Evolutionary conservation across 2,888 invertebrate genomes (phyloP), one percentile per base, ranked within the genome.

Genomic region (Eupsilia transversa): DNA sequence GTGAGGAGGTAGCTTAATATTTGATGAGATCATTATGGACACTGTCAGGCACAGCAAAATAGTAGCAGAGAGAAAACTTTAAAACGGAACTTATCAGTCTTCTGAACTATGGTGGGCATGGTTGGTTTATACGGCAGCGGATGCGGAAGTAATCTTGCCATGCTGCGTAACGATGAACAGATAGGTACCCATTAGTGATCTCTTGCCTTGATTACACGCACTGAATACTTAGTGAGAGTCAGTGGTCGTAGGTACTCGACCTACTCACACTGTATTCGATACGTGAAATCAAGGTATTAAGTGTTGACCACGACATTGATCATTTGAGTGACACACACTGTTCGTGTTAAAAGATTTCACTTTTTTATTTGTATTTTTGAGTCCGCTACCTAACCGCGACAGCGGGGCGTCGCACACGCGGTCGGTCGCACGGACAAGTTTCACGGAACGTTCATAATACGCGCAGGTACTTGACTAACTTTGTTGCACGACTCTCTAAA

Each of bases 401-500:
- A n/a, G n/a, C n/a, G n/a, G n/a, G 5, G 20, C 27, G 20, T 4
- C 35, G 1, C 33, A 57, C 30, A 20, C 10, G 57, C 30, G 56
- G 33, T 3, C 33, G 17, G n/a, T 17, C 17, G 23, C 33, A 61
- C 56, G n/a, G 20, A 20, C 30, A 43, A 46, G 66, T 70, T 67
- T 12, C 30, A 20, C 66, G 43, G 23, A 20, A 69, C 82, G 75
- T 66, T 66, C 52, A 57, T 72, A 69, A 65, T 61, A 57, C 82
- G 75, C 75, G 60, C 59, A 61, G 69, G 66, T 71, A 67, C 82
- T 72, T 73, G 49, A 61, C 20, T 49, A 77, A 82, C 63, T 85
- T 72, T 54, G 74, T 60, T 54, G 54, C 75, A 35, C 49, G 30
- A 61, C 57, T 69, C 46, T 30, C 56, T 33, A 60, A 81, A 75